Evolutionary conservation across 1,140 invertebrate species (phyloP).

Genomic region (Neodiprion lecontei): DNA sequence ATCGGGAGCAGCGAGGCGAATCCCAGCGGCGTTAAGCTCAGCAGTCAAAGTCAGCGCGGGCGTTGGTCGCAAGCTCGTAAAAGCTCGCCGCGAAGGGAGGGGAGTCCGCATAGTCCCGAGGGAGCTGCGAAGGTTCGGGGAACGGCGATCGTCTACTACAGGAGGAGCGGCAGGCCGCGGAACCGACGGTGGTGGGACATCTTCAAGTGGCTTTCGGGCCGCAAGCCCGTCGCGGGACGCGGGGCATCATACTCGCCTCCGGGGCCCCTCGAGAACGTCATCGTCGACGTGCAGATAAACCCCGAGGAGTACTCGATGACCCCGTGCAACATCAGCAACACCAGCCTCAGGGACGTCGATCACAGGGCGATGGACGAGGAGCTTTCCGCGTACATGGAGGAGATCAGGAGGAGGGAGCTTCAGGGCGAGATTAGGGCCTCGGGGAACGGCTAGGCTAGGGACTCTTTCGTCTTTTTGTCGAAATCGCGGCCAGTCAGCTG

Average conservation of each 20-base stretch:
- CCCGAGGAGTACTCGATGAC: constrained; percentile 51
- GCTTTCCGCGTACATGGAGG: constrained; percentile 36
- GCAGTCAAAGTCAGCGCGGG: not conserved
- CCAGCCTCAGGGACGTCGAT: constrained; percentile 40
- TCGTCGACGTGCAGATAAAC: constrained; percentile 18
- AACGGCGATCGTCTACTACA: not conserved
- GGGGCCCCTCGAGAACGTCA: constrained; percentile 29
- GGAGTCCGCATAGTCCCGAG: constrained; percentile 6
- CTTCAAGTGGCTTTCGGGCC: constrained; percentile 49
- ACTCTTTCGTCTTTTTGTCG: no score
- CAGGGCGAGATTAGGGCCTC: not conserved
- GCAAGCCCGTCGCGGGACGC: constrained; percentile 37
- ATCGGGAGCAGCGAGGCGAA: not conserved
- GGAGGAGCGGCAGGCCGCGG: constrained; percentile 14
- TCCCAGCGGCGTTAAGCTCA: not conserved
- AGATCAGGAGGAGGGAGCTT: constrained; percentile 18
- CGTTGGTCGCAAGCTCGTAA: not conserved
- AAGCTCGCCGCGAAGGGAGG: not conserved
- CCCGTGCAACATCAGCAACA: constrained; percentile 47
- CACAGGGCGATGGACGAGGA: constrained; percentile 37
- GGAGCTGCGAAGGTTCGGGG: not conserved
- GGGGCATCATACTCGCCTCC: constrained; percentile 27
- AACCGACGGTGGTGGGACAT: constrained; percentile 51
- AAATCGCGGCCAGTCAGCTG: no score
- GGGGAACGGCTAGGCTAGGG: not conserved